Base-by-base conservation (phyloP, 1,140 invertebrate genomes). In the Nephila pilipes region DNA sequence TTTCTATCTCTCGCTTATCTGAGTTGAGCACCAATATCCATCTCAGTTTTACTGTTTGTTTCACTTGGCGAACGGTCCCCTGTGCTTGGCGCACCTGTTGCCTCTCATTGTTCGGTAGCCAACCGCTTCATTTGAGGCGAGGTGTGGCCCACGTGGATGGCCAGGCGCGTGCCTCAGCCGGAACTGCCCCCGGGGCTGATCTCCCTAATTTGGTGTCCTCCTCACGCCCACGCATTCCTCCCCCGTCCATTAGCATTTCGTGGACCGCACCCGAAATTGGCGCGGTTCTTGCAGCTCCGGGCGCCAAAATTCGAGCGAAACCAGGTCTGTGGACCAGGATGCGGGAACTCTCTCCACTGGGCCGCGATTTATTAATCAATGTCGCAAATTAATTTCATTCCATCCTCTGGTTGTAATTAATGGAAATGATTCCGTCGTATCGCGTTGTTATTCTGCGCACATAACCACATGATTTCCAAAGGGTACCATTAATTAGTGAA, bases 21-120 rank as follows among this genome's bases (percentile, higher is more conserved):
- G 46, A 4, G 46, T 46, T 0, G 57, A 18, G 0, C 1, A n/a
- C n/a, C n/a, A n/a, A n/a, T n/a, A n/a, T n/a, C n/a, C n/a, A n/a
- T n/a, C n/a, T n/a, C n/a, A n/a, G n/a, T n/a, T n/a, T n/a, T n/a
- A n/a, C n/a, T n/a, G n/a, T n/a, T n/a, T n/a, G n/a, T n/a, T 65
- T 65, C 69, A 75, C 12, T 75, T 75, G 29, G 69, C 10, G 85
- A 38, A 36, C 16, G 55, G 85, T 22, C 85, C 36, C 55, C 29
- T 18, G 16, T 57, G 16, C 5, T 36, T 22, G 85, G 25, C 55
- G 54, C 57, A 20, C 85, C 85, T 25, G 80, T 46, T 32, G 22
- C 69, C 18, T 32, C 89, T 65, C 89, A 91, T 91, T 91, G 89
- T 91, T 91, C 89, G 79, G 89, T 91, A 91, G 89, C 89, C 75